Percentiles rank a stretch among this genome's conserved stretches.
Evolutionary conservation across 2,113 vertebrate genomes (phyloP).

Genomic region (Protobothrops flavoviridis): DNA sequence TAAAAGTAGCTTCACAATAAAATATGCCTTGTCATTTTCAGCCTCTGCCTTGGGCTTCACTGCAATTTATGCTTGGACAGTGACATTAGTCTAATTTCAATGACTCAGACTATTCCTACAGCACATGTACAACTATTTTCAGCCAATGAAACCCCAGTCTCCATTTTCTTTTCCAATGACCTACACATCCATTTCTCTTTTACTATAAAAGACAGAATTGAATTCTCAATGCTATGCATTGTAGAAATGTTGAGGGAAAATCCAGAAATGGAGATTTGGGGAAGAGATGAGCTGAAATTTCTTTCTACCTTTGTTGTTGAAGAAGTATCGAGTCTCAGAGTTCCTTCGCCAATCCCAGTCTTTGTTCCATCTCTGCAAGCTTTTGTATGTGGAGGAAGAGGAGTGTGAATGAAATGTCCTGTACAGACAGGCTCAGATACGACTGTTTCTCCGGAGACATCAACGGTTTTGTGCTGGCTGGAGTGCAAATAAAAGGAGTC

Average conservation of each 20-base stretch:
- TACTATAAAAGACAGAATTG: neutral
- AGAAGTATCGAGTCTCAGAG: neutral
- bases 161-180: neutral
- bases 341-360: neutral
- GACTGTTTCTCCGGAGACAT: neutral
- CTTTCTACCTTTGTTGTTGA: neutral
- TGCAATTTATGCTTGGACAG: neutral
- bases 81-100: neutral
- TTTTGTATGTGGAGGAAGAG: neutral
- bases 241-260: neutral
- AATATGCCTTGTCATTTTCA: neutral
- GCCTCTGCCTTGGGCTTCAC: neutral
- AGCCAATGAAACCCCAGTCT: neutral
- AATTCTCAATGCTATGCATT: neutral
- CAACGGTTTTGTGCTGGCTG: neutral
- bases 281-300: neutral
- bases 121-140: neutral
- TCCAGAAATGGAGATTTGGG: neutral
- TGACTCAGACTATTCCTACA: neutral
- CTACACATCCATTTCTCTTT: neutral
- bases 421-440: neutral
- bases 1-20: neutral
- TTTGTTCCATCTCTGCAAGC: neutral
- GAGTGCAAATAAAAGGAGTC: constrained; percentile 15
- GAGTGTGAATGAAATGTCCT: neutral